Evolutionary conservation across 2,888 invertebrate species (phyloP), one percentile per base, ranked within the genome.

Genomic region (Aelia acuminata): DNA sequence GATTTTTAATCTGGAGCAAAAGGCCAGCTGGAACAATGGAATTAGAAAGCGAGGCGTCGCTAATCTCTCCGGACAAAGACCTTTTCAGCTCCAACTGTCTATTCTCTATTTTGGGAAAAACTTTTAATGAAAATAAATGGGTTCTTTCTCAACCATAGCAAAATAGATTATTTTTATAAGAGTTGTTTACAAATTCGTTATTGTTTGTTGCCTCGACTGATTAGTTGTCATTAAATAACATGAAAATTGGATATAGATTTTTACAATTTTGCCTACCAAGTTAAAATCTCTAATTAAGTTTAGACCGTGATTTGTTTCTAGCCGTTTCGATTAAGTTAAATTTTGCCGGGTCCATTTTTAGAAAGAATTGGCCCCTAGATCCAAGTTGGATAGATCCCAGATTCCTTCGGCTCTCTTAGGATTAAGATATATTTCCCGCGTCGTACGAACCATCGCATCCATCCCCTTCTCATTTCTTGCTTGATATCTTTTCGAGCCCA

Each of bases 1-100:
- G 75, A 75, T 43, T 75, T 75, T 75, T 75, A 75, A 75, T 75
- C 75, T 75, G 75, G 75, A 75, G 75, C 39, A 75, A 43, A 75
- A 75, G 39, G 75, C 75, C 35, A 10, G 35, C 35, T 39, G 75
- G 75, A 75, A 35, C 35, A 35, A 75, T 39, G 11, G 75, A 39
- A 75, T 75, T 43, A 75, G 75, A 75, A 75, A 75, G 75, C 75
- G 75, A 70, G 70, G 70, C 70, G 70, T 70, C 70, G 3, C 75
- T 75, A 75, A 75, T 39, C 75, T 75, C 26, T 22, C 1, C 35
- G 75, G 75, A 75, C 75, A 75, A 75, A 75, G 75, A 39, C 39
- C 75, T 75, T 39, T 75, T 75, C 39, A 75, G 22, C 20, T 10
- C 22, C 39, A 22, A 39, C 75, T 43, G 75, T 43, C 39, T 75